Conservation (phyloP, 2,888 invertebrate species). For the Ferdinandea cuprea region DNA sequence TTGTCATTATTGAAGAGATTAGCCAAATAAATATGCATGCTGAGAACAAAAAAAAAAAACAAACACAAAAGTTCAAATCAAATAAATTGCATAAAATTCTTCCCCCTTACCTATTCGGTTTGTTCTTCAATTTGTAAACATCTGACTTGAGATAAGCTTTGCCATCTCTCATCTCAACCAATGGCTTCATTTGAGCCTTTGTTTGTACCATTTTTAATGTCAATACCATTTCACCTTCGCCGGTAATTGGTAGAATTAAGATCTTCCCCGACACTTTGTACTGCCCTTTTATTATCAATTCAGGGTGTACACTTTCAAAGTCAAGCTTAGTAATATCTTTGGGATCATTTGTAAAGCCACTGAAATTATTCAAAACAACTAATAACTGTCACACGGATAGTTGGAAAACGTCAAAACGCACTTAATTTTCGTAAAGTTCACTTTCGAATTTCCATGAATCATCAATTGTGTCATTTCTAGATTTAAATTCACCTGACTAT, state of each 20-base stretch:
- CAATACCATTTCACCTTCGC: conserved; percentile 76
- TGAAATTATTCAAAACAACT: conserved; percentile 23
- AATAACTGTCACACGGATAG: background rate
- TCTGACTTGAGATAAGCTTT: conserved; percentile 74
- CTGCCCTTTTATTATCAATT: conserved; percentile 75
- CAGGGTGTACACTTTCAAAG: conserved; percentile 17
- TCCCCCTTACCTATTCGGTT: conserved; percentile 74
- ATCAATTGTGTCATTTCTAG: conserved; percentile 75
- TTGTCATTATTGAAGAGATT: conserved; percentile 78
- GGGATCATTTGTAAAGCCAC: conserved; percentile 77
- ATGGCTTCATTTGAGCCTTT: conserved; percentile 52
- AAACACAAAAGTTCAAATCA: background rate
- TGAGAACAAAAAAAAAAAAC: conserved; percentile 27
- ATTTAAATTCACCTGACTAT: conserved; percentile 75
- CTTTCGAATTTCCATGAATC: conserved; percentile 72
- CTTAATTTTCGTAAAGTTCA: conserved; percentile 60
- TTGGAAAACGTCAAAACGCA: background rate
- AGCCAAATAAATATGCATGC: conserved; percentile 76
- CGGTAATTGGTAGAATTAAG: conserved; percentile 77
- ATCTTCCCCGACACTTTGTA: conserved; percentile 78
- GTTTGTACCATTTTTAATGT: conserved; percentile 60
- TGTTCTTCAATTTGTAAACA: conserved; percentile 73
- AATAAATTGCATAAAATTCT: background rate
- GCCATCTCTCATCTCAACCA: conserved; percentile 76
- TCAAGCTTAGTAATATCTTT: conserved; percentile 75